A percentile compares a stretch with the other conserved stretches of the same genome.
phyloP scores from a whole-genome alignment of 1,140 invertebrate genomes.

The Drosophila rhopaloa region DNA sequence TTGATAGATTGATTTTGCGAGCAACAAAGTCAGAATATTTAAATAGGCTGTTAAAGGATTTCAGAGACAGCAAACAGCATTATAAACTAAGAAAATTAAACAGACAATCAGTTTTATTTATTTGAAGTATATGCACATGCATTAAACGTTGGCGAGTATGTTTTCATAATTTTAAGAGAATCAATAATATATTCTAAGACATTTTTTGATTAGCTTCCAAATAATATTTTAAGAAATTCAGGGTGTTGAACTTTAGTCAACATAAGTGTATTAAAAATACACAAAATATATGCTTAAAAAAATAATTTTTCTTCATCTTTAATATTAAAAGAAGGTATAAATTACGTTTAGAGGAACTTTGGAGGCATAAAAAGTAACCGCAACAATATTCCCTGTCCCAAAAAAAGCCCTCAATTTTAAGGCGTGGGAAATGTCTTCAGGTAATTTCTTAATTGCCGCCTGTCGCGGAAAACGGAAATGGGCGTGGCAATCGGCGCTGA shows the following conservation, averaged over 20 bases:
- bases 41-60: not conserved
- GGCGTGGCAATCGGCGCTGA: conserved; percentile 51
- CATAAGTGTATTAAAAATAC: no score
- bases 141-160: no score
- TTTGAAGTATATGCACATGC: no score
- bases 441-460: conserved; percentile 43
- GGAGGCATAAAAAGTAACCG: not conserved
- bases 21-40: not conserved
- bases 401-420: not conserved
- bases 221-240: no score
- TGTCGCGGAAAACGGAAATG: conserved; percentile 9
- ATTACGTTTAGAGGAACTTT: not conserved
- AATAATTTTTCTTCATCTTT: no score
- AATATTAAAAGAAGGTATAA: not conserved
- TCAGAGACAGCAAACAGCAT: not conserved
- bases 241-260: no score
- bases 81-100: not conserved
- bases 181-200: no score
- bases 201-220: no score
- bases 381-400: not conserved
- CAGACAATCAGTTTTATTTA: no score
- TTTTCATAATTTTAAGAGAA: no score
- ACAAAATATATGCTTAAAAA: no score
- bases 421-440: conserved; percentile 40
- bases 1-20: not conserved